phyloP scores from a whole-genome alignment of 1,140 invertebrate species.

The Drosophila arawakana region DNA sequence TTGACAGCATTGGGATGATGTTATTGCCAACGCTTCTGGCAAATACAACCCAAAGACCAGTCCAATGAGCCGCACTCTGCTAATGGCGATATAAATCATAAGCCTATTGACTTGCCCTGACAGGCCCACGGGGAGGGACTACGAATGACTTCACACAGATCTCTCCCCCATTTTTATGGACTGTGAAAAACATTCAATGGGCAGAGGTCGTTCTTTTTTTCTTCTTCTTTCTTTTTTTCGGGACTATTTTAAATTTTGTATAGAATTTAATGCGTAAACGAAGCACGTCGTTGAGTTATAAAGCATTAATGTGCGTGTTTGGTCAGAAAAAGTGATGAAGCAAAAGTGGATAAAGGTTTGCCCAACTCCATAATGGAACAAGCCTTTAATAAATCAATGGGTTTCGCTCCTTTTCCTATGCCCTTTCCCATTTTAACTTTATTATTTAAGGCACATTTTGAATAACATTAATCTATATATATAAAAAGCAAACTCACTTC shows the following conservation, averaged over 20 bases:
- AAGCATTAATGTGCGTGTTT: conserved; percentile 60
- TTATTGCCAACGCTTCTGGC: conserved; percentile 28
- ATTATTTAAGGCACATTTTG: conserved; percentile 2
- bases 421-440: not conserved
- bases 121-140: conserved; percentile 35
- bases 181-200: conserved; percentile 60
- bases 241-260: conserved; percentile 61
- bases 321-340: conserved; percentile 43
- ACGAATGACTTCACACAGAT: conserved; percentile 66
- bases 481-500: too few relatives aligned
- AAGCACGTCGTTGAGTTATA: conserved; percentile 58
- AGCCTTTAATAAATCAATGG: conserved; percentile 30
- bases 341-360: conserved; percentile 10
- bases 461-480: conserved; percentile 18
- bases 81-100: conserved; percentile 80
- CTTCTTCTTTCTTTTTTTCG: conserved; percentile 5
- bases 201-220: not conserved
- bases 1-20: conserved; percentile 13
- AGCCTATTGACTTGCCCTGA: conserved; percentile 69
- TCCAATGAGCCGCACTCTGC: conserved; percentile 60
- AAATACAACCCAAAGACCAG: not conserved
- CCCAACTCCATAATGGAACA: not conserved
- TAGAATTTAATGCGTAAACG: conserved; percentile 54
- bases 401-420: not conserved
- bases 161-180: conserved; percentile 64